phyloP scores from a whole-genome alignment of 2,113 vertebrate genomes.

The Macroglossus sobrinus region DNA sequence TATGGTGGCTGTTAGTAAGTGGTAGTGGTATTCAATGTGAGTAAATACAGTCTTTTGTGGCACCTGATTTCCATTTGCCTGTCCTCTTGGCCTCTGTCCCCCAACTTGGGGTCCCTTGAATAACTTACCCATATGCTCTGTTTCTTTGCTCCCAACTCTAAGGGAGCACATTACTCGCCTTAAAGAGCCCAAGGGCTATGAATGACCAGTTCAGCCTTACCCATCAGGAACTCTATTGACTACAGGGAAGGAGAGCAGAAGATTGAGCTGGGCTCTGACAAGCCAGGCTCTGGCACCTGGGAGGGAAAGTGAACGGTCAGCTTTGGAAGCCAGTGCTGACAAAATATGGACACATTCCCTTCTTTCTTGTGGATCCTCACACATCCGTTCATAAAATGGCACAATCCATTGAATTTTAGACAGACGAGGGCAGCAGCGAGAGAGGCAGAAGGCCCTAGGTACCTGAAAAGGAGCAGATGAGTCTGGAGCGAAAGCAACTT shows the following conservation, averaged over 20 bases:
- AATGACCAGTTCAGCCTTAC: neutral
- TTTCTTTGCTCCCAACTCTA: neutral
- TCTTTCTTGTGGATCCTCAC: neutral
- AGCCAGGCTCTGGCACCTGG: neutral
- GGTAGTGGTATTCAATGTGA: neutral
- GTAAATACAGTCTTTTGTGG: neutral
- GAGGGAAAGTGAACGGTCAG: neutral
- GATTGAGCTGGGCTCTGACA: neutral
- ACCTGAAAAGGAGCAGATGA: neutral
- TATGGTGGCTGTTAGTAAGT: neutral
- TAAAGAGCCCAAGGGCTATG: neutral
- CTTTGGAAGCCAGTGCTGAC: neutral
- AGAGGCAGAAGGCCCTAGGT: neutral
- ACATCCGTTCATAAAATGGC: neutral
- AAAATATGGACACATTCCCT: neutral
- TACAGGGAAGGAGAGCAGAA: neutral
- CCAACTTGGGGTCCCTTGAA: neutral
- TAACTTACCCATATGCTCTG: neutral
- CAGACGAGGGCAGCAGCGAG: neutral
- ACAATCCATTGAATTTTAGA: neutral
- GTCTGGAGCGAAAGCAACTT: neutral
- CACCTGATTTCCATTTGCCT: neutral
- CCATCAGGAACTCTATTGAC: neutral
- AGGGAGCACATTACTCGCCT: neutral
- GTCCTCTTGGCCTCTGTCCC: neutral